Percentiles rank a stretch among this genome's conserved stretches.
These are phyloP conservation scores for Hydrochoerus hydrochaeris DNA, from an alignment of 2,113 vertebrate genomes.

Conservation along the genomic window DNA sequence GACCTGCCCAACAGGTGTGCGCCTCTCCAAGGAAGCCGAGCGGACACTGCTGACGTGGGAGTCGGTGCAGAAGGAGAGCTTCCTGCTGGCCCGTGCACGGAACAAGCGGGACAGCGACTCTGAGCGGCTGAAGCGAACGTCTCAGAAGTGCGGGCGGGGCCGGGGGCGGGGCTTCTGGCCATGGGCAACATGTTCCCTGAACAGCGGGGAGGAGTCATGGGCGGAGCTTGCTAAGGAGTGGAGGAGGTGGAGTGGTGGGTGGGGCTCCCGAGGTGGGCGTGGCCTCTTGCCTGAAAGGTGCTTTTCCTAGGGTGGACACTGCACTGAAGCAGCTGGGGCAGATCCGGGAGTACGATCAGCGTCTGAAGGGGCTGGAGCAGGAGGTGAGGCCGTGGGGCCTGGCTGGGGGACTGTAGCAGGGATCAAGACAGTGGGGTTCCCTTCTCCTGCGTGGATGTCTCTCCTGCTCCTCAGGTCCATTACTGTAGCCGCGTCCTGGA, in stretches of 20 bases:
- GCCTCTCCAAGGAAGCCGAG: constrained; percentile 79
- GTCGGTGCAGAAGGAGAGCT: constrained; percentile 90
- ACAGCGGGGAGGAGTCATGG: fast-evolving
- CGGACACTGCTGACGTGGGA: constrained; percentile 91
- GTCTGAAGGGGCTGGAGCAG: constrained; percentile 75
- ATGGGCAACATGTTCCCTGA: fast-evolving
- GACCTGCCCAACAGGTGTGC: constrained; percentile 80
- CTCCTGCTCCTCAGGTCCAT: constrained; percentile 85
- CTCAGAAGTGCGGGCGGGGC: constrained; percentile 87
- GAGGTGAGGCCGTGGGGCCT: constrained; percentile 66
- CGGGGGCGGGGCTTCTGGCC: background rate
- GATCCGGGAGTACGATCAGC: constrained; percentile 78
- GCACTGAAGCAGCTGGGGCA: constrained; percentile 86
- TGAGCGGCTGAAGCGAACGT: constrained; percentile 90
- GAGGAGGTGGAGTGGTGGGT: background rate
- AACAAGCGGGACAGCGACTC: constrained; percentile 90
- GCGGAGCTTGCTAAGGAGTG: background rate
- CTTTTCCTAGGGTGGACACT: constrained; percentile 87
- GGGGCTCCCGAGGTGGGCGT: background rate
- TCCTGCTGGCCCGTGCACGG: constrained; percentile 85
- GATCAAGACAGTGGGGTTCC: constrained; percentile 75
- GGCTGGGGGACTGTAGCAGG: constrained; percentile 65
- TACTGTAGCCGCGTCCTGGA: constrained; percentile 88
- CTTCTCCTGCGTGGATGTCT: background rate
- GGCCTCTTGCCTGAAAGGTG: fast-evolving